Conservation (phyloP, 2,797 vertebrate species). For the Pyrocephalus nanus region DNA sequence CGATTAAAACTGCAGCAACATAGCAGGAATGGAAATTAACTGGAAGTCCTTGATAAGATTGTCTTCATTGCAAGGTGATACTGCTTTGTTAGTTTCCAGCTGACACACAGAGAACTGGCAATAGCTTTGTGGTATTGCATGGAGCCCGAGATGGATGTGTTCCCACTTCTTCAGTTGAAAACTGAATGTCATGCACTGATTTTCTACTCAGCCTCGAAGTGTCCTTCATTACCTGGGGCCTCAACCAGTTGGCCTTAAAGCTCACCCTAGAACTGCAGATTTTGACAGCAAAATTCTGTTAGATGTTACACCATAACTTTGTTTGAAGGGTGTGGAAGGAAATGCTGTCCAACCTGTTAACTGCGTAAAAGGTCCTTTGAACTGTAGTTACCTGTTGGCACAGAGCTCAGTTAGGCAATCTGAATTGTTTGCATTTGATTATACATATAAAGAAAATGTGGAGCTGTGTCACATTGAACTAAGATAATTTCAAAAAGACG, state of each 20-base stretch:
- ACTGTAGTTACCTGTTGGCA: constrained; percentile 59
- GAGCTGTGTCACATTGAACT: constrained; percentile 25
- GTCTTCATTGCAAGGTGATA: constrained; percentile 14
- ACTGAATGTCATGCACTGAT: neutral
- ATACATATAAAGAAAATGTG: constrained; percentile 42
- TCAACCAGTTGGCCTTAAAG: neutral
- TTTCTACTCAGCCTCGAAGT: neutral
- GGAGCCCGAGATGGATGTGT: neutral
- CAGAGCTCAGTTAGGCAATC: constrained; percentile 54
- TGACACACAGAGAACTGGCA: neutral
- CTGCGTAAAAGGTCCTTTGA: constrained; percentile 58
- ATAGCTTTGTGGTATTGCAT: neutral
- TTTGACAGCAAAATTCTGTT: constrained; percentile 35
- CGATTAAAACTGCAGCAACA: constrained; percentile 14
- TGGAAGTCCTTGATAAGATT: neutral
- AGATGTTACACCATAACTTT: constrained; percentile 29
- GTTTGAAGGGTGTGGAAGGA: constrained; percentile 57
- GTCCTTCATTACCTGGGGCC: neutral
- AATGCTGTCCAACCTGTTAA: constrained; percentile 43
- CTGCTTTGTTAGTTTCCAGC: neutral
- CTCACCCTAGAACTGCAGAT: neutral
- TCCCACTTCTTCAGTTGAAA: neutral
- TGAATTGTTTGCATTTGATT: constrained; percentile 66
- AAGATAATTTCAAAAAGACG: neutral
- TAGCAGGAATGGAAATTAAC: neutral